phyloP scores from a whole-genome alignment of 2,888 invertebrate genomes.

The Crepidodera aurea region DNA sequence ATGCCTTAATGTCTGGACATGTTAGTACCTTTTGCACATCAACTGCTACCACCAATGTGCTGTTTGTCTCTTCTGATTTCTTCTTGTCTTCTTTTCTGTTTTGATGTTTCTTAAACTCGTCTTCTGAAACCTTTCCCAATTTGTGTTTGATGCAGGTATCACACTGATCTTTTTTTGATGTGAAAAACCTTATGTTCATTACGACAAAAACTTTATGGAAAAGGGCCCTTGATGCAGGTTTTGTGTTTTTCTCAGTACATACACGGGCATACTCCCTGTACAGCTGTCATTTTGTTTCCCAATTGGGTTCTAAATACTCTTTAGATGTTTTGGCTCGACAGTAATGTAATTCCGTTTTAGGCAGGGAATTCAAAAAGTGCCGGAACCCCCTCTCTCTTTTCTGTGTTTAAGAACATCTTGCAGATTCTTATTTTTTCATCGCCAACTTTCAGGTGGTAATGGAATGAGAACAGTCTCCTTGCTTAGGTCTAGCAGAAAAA shows the following conservation, averaged over 20 bases:
- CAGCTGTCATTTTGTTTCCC: neutral
- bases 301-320: neutral
- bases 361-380: neutral
- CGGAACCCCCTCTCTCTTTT: neutral
- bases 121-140: neutral
- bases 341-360: neutral
- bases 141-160: neutral
- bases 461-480: too few species aligned
- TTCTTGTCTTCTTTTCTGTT: neutral
- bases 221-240: neutral
- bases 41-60: neutral
- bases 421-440: neutral
- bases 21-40: neutral
- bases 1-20: neutral
- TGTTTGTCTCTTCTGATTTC: neutral
- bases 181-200: too few species aligned
- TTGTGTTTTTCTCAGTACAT: neutral
- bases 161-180: neutral
- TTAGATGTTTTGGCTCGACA: neutral
- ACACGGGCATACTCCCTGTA: too few species aligned
- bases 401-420: neutral
- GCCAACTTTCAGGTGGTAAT: too few species aligned
- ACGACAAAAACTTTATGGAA: neutral
- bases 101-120: too few species aligned
- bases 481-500: too few species aligned